A percentile compares a stretch with the other conserved stretches of the same genome.
These are phyloP conservation scores for Rotaria magnacalcarata DNA, from an alignment of 2,888 invertebrate genomes.

Conservation along the genomic window DNA sequence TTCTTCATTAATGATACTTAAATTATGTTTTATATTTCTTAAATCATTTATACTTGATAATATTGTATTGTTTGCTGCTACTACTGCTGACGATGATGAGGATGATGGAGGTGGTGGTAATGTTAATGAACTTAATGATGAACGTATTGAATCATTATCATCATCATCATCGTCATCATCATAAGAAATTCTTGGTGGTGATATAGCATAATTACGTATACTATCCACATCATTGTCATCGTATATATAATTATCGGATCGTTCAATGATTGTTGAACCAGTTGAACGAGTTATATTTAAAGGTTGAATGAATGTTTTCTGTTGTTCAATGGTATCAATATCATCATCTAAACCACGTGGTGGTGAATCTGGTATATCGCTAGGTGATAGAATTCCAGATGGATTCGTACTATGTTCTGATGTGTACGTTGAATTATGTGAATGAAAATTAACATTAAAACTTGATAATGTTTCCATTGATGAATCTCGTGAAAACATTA, in stretches of 20 bases:
- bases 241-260: background rate
- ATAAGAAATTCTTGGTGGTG: background rate
- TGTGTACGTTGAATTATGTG: slow-evolving; percentile 3
- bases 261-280: background rate
- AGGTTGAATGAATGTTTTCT: background rate
- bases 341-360: background rate
- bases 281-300: slow-evolving; percentile 2
- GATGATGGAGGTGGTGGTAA: background rate
- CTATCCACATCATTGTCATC: slow-evolving; percentile 9
- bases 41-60: background rate
- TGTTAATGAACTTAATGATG: slow-evolving; percentile 28
- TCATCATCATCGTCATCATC: background rate
- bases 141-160: background rate
- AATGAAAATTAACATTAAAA: slow-evolving; percentile 16
- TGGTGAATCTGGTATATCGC: slow-evolving; percentile 16
- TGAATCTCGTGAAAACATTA: slow-evolving; percentile 22
- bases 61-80: no score
- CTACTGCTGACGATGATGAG: no score
- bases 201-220: background rate
- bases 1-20: slow-evolving; percentile 34
- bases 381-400: background rate
- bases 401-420: slow-evolving; percentile 32
- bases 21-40: background rate
- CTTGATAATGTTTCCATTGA: slow-evolving; percentile 25
- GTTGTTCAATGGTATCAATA: background rate